phyloP scores from a whole-genome alignment of 92 coral and sea anemone genomes.

The Pocillopora grandis region DNA sequence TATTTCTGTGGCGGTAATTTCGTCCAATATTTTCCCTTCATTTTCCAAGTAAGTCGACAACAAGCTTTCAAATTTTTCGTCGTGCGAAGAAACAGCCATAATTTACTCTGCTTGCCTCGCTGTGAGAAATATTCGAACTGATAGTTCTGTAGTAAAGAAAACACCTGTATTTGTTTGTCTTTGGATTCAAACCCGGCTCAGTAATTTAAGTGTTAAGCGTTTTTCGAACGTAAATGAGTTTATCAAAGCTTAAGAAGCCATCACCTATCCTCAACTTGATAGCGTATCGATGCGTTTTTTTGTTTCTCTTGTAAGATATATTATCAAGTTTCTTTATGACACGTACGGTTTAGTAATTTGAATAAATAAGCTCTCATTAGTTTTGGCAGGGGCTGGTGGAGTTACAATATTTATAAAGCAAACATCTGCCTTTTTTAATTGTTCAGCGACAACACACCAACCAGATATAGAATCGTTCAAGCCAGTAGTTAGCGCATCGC shows the following conservation, averaged over 20 bases:
- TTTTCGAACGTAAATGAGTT: background rate
- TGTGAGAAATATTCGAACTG: background rate
- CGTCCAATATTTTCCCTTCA: background rate
- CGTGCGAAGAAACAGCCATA: conserved; percentile 21
- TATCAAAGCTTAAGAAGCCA: background rate
- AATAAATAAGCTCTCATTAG: conserved; percentile 16
- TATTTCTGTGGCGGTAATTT: conserved; percentile 39
- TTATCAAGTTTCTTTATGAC: background rate
- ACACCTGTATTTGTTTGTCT: conserved; percentile 40
- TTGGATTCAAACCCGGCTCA: background rate
- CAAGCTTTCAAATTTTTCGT: conserved; percentile 8
- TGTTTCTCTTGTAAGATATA: background rate
- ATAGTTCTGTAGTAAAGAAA: conserved; percentile 2
- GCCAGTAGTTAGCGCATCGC: background rate
- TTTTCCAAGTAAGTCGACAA: conserved; percentile 17
- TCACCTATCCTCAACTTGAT: no score
- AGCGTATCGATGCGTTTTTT: background rate
- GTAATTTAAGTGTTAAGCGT: background rate
- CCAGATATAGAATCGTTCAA: background rate
- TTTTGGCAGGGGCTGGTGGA: background rate
- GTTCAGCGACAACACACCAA: background rate
- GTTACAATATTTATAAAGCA: background rate
- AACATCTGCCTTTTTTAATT: conserved; percentile 35
- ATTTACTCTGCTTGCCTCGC: background rate
- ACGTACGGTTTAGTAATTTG: background rate